Evolutionary conservation across 2,888 invertebrate species (phyloP).

Genomic region (Rhyacophila evoluta): DNA sequence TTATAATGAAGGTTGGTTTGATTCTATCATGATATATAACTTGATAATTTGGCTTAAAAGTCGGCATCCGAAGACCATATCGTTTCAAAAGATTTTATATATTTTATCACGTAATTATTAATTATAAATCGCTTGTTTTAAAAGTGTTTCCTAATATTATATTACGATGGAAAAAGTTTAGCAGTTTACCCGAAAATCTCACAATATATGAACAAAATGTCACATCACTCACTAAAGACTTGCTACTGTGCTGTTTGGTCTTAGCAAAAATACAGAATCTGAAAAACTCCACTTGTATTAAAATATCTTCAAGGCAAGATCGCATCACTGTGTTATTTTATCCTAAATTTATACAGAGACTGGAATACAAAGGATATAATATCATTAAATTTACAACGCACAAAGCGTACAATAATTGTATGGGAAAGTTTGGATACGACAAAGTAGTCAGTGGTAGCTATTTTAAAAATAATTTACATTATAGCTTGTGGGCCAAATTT

Average conservation of each 20-base stretch:
- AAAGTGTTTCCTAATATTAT: background rate
- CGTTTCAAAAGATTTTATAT: too few species aligned
- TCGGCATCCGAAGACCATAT: background rate
- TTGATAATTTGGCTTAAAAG: too few species aligned
- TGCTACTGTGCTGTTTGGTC: background rate
- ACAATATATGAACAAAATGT: constrained; percentile 6
- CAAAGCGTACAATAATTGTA: background rate
- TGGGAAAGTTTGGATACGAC: background rate
- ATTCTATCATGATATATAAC: too few species aligned
- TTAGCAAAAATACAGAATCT: constrained; percentile 14
- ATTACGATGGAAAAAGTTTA: background rate
- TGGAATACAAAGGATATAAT: constrained; percentile 23
- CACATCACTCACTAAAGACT: background rate
- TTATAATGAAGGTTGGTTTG: too few species aligned
- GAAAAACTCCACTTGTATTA: background rate
- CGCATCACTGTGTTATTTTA: constrained; percentile 15
- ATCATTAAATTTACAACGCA: background rate
- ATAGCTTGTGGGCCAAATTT: background rate
- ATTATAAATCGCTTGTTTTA: background rate
- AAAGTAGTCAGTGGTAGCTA: background rate
- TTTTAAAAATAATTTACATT: background rate
- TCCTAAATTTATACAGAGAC: constrained; percentile 13
- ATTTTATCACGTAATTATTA: too few species aligned
- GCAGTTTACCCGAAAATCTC: background rate
- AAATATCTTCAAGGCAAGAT: constrained; percentile 30